Base-by-base conservation (phyloP, 1,140 invertebrate genomes). In the Acromyrmex heyeri region DNA sequence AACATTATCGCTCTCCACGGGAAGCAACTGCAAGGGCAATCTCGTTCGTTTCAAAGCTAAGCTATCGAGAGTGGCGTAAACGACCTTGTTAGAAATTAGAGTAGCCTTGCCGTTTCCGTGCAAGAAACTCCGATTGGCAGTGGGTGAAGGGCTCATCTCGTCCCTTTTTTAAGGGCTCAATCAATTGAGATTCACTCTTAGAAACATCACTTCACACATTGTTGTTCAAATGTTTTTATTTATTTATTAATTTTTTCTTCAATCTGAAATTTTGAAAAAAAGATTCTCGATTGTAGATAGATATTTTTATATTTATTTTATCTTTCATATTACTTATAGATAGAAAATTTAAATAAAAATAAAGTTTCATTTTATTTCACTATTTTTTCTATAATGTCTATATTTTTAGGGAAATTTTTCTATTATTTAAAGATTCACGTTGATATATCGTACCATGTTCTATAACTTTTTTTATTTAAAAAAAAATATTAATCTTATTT, bases 41-140 rank as follows among this genome's bases (percentile, higher is more conserved):
- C 91, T 93, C 6, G 93, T 88, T 79, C 93, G 88, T 44, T 93
- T 94, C 8, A 95, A 73, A n/a, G 94, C 95, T 30, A 95, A 87
- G 86, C 94, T 93, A 73, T 95, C 94, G 16, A 95, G 87, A 6
- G 93, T 94, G 34, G 92, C 92, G 85, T 94, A 94, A 21, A 92
- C 86, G 5, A 94, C 50, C 72, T 90, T 93, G 10, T 93, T 91
- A 10, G 90, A 81, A 30, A 90, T 86, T 34, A 38, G 30, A 10
- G 62, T 1, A 55, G 64, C 75, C 75, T 87, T 87, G 24, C 87
- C 24, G 27, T 89, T 87, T 7, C 93, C 90, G 72, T 94, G 91
- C 16, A 95, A 90, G 76, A 94, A 95, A 89, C 94, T 94, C 3
- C 88, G 90, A 86, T 95, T 95, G 16, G 92, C 91, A 12, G 85